Conservation (phyloP, 2,888 invertebrate genomes). For the Chrysolina oricalcia region DNA sequence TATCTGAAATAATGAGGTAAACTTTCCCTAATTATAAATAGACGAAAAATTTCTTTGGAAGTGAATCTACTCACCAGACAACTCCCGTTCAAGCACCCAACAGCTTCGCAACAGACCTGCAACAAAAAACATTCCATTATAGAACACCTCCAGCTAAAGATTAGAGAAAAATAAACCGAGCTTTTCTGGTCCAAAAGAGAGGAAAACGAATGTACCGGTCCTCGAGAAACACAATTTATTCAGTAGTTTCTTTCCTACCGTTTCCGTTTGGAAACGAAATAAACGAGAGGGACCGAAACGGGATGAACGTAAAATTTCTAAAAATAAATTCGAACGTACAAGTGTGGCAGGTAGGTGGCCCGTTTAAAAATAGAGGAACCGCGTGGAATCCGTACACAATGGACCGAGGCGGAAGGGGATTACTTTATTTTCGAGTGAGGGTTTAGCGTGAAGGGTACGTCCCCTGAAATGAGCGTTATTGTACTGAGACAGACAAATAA, state of each 20-base stretch:
- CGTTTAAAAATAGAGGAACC: conserved; percentile 42
- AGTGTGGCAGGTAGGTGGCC: conserved; percentile 32
- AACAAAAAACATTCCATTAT: conserved; percentile 14
- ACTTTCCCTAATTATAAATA: too few relatives aligned
- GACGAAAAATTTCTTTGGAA: background rate
- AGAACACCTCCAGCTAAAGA: conserved; percentile 10
- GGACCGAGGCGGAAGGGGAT: background rate
- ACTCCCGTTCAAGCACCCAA: background rate
- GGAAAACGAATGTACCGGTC: conserved; percentile 35
- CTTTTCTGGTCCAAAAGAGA: conserved; percentile 19
- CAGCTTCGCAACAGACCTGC: background rate
- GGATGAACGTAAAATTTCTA: conserved; percentile 41
- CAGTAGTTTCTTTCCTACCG: conserved; percentile 40
- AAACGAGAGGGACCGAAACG: conserved; percentile 40
- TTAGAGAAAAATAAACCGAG: background rate
- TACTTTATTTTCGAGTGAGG: background rate
- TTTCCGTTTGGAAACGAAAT: conserved; percentile 45
- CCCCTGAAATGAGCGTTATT: too few relatives aligned
- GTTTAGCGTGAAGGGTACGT: background rate
- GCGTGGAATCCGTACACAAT: conserved; percentile 5
- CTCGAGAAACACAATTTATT: conserved; percentile 41
- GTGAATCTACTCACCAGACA: background rate
- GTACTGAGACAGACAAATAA: too few relatives aligned
- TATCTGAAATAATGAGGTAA: too few relatives aligned
- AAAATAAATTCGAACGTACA: conserved; percentile 43